Evolutionary conservation across 2,113 vertebrate species (phyloP).

Genomic region (Pimephales promelas): DNA sequence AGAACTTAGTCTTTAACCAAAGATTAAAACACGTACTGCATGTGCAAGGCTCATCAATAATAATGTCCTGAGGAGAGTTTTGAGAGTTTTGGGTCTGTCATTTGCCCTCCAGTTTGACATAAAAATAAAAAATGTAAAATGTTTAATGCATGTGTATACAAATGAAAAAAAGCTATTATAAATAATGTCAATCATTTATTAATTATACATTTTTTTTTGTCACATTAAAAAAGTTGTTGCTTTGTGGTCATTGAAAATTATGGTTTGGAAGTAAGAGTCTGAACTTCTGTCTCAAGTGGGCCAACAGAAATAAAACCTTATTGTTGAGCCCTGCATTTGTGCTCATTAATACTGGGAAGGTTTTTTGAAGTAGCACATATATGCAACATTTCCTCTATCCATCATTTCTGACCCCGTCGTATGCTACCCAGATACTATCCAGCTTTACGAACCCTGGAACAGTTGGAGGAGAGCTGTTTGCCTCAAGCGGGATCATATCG

Average conservation of each 20-base stretch:
- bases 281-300: neutral
- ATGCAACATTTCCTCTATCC: neutral
- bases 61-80: neutral
- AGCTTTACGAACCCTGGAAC: constrained; percentile 90
- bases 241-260: neutral
- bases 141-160: neutral
- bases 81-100: neutral
- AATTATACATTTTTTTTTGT: neutral
- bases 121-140: neutral
- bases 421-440: constrained; percentile 86
- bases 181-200: neutral
- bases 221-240: neutral
- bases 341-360: neutral
- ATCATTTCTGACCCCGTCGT: constrained; percentile 9
- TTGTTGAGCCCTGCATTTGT: neutral
- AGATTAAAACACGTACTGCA: neutral
- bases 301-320: neutral
- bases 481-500: constrained; percentile 91
- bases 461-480: constrained; percentile 88
- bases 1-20: constrained; percentile 29
- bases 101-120: neutral
- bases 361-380: neutral
- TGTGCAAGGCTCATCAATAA: neutral
- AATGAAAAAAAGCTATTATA: neutral
- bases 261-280: neutral